phyloP scores from a whole-genome alignment of 1,140 invertebrate genomes.

The Myzus persicae region DNA sequence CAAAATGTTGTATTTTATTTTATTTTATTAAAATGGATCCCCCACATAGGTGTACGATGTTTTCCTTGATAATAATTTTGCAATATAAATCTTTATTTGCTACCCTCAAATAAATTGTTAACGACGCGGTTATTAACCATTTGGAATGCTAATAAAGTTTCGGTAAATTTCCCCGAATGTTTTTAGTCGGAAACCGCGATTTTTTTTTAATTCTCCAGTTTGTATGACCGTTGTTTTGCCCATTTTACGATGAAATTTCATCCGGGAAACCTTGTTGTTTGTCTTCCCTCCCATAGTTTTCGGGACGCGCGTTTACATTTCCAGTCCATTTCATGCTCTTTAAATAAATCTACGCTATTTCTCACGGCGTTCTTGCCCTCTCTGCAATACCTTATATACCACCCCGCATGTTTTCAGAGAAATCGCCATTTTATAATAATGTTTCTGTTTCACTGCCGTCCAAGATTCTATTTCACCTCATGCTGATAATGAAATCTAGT shows the following conservation, averaged over 20 bases:
- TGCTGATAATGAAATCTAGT: slow-evolving; percentile 37
- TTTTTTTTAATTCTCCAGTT: neutral
- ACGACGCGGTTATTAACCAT: neutral
- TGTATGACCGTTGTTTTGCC: neutral
- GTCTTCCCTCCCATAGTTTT: slow-evolving; percentile 18
- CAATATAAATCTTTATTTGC: neutral
- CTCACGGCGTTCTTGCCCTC: neutral
- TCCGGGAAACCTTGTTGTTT: slow-evolving; percentile 23
- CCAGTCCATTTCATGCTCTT: slow-evolving; percentile 49
- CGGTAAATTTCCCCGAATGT: neutral
- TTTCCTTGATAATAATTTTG: neutral
- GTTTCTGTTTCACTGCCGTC: slow-evolving; percentile 37
- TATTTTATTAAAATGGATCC: neutral
- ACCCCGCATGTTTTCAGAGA: neutral
- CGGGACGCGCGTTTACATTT: slow-evolving; percentile 47
- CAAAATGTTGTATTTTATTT: neutral
- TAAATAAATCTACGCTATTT: slow-evolving; percentile 55
- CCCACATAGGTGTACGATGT: neutral
- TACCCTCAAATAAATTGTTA: neutral
- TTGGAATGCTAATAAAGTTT: neutral
- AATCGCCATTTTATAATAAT: slow-evolving; percentile 54
- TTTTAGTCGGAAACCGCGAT: neutral
- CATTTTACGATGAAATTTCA: slow-evolving; percentile 37
- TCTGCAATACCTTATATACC: neutral
- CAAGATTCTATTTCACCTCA: slow-evolving; percentile 37